phyloP scores from a whole-genome alignment of 2,888 invertebrate species.

The Melanotus villosus region DNA sequence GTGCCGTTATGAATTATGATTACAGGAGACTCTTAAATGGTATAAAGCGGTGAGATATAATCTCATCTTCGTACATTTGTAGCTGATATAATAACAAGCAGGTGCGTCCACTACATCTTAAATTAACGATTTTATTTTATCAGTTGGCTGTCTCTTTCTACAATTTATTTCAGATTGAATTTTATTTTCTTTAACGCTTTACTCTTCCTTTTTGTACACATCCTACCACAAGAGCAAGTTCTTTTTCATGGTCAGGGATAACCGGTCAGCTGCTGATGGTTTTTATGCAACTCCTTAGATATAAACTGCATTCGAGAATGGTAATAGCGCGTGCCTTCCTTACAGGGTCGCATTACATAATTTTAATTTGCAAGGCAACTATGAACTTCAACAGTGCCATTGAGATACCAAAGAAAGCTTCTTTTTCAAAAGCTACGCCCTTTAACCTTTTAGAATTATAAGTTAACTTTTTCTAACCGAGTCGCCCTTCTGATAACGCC shows the following conservation, averaged over 20 bases:
- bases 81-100: slow-evolving; percentile 24
- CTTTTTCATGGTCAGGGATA: slow-evolving; percentile 20
- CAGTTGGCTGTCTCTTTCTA: slow-evolving; percentile 1
- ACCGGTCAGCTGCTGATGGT: slow-evolving; percentile 16
- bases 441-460: no score
- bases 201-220: background rate
- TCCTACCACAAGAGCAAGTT: slow-evolving; percentile 11
- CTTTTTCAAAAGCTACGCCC: no score
- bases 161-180: slow-evolving; percentile 12
- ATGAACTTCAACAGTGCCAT: no score
- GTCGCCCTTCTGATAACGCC: no score
- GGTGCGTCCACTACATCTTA: slow-evolving; percentile 17
- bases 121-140: slow-evolving; percentile 23
- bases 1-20: slow-evolving; percentile 21
- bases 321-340: slow-evolving; percentile 15
- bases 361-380: background rate
- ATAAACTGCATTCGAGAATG: background rate
- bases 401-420: no score
- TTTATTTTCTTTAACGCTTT: slow-evolving; percentile 12
- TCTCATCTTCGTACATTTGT: slow-evolving; percentile 23
- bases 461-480: no score
- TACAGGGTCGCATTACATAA: background rate
- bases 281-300: background rate
- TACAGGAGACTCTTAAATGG: slow-evolving; percentile 1
- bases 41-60: slow-evolving; percentile 22